These are phyloP conservation scores for Stenodema calcarata DNA, from an alignment of 2,888 invertebrate species.

Conservation along the genomic window DNA sequence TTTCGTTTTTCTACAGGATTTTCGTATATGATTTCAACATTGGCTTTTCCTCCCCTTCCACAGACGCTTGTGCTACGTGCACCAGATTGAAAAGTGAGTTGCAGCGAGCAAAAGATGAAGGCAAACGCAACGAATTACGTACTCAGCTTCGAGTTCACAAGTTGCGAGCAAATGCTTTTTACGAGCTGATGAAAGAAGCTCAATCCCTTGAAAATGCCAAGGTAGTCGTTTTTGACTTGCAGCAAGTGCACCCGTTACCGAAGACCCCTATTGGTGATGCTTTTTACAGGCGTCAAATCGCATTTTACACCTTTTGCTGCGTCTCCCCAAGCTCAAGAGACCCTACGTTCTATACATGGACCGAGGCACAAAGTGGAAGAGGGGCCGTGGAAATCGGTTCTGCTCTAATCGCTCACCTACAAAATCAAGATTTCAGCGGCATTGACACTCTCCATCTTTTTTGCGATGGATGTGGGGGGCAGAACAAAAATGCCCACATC, in stretches of 20 bases:
- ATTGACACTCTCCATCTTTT: neutral
- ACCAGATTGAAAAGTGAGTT: too few relatives aligned
- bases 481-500: too few relatives aligned
- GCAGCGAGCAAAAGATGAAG: too few relatives aligned
- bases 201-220: neutral
- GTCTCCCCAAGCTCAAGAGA: constrained; percentile 15
- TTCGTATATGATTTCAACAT: too few relatives aligned
- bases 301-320: constrained; percentile 43
- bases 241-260: constrained; percentile 48
- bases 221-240: constrained; percentile 21
- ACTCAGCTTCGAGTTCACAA: too few relatives aligned
- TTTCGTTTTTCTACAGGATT: too few relatives aligned
- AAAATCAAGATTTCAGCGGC: neutral
- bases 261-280: constrained; percentile 43
- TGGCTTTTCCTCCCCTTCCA: too few relatives aligned
- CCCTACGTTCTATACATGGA: constrained; percentile 49
- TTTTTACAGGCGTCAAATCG: neutral
- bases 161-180: too few relatives aligned
- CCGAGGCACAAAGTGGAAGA: constrained; percentile 4
- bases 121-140: too few relatives aligned
- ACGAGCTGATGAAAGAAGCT: too few relatives aligned
- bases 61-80: too few relatives aligned
- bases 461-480: constrained; percentile 24
- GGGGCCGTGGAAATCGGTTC: constrained; percentile 35
- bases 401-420: neutral